Conservation (phyloP, 92 coral and sea anemone species). For the Epizoanthus rinbou region DNA sequence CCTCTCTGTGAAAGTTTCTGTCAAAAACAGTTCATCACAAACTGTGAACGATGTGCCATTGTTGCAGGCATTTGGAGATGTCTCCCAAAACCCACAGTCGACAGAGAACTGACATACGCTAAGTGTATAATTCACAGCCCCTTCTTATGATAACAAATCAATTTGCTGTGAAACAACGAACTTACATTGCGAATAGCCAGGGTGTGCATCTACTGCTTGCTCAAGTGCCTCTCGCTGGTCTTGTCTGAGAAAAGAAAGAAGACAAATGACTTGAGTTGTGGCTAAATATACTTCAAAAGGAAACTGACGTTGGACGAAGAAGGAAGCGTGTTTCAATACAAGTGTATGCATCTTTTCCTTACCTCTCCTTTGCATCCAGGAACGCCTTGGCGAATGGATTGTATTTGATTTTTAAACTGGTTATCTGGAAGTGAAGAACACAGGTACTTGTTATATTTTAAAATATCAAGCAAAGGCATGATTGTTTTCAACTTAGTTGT, state of each 20-base stretch:
- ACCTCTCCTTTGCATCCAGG: slow-evolving; percentile 99
- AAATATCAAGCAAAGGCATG: neutral
- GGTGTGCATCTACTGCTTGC: slow-evolving; percentile 82
- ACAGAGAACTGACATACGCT: slow-evolving; percentile 44
- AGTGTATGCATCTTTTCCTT: neutral
- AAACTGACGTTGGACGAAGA: neutral
- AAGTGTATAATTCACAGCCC: slow-evolving; percentile 66
- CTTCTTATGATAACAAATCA: slow-evolving; percentile 67
- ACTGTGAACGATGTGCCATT: slow-evolving; percentile 51
- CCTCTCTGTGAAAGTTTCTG: slow-evolving; percentile 46
- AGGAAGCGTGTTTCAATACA: neutral
- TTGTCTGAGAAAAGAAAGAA: slow-evolving; percentile 58
- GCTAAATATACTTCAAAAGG: neutral
- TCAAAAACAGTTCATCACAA: slow-evolving; percentile 52
- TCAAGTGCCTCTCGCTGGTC: slow-evolving; percentile 94
- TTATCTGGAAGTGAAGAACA: slow-evolving; percentile 70
- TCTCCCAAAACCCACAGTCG: slow-evolving; percentile 49
- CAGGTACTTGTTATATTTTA: slow-evolving; percentile 10
- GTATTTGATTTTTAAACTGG: slow-evolving; percentile 89
- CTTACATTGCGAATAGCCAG: slow-evolving; percentile 96
- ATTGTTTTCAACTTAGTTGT: neutral
- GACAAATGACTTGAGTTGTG: neutral
- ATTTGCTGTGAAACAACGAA: slow-evolving; percentile 60
- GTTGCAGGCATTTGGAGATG: slow-evolving; percentile 43
- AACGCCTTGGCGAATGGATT: slow-evolving; percentile 99